Percentiles rank a stretch among this genome's conserved stretches.
Evolutionary conservation across 2,888 invertebrate species (phyloP).

Genomic region (Machimus rusticus): DNA sequence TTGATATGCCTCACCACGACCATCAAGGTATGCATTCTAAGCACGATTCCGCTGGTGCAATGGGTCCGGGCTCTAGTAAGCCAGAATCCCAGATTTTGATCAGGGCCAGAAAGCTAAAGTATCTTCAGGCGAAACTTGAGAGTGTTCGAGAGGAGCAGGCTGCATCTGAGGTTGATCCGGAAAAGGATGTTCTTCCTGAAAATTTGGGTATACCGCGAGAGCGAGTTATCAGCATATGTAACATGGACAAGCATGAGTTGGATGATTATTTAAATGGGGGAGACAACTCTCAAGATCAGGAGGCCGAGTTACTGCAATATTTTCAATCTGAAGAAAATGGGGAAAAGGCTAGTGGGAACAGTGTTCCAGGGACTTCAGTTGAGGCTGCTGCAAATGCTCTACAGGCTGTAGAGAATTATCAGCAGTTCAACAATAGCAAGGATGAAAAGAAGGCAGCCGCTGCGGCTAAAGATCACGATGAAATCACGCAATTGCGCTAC

Average conservation of each 20-base stretch:
- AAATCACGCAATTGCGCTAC: conserved; percentile 77
- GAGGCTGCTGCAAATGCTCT: conserved; percentile 21
- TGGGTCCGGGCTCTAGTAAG: conserved; percentile 54
- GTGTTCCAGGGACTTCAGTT: conserved; percentile 38
- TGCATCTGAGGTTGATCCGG: conserved; percentile 48
- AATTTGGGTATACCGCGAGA: conserved; percentile 69
- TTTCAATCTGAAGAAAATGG: conserved; percentile 66
- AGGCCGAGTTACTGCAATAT: conserved; percentile 85
- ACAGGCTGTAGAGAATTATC: conserved; percentile 50
- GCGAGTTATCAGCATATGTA: conserved; percentile 77
- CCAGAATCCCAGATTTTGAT: conserved; percentile 66
- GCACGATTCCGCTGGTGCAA: not conserved
- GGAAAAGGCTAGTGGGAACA: conserved; percentile 56
- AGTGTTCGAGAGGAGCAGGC: conserved; percentile 55
- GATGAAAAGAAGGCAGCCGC: not conserved
- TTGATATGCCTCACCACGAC: conserved; percentile 47
- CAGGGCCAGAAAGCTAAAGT: conserved; percentile 64
- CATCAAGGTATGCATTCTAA: conserved; percentile 48
- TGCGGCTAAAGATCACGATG: conserved; percentile 64
- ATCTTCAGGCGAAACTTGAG: conserved; percentile 54
- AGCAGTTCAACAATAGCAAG: not conserved
- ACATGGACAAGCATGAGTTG: conserved; percentile 80
- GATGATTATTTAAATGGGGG: conserved; percentile 83
- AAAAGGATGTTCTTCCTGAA: conserved; percentile 53
- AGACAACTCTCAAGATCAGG: conserved; percentile 79